A percentile compares a stretch with the other conserved stretches of the same genome.
Conservation (phyloP, 2,113 vertebrate species). For the Oncorhynchus tshawytscha region DNA sequence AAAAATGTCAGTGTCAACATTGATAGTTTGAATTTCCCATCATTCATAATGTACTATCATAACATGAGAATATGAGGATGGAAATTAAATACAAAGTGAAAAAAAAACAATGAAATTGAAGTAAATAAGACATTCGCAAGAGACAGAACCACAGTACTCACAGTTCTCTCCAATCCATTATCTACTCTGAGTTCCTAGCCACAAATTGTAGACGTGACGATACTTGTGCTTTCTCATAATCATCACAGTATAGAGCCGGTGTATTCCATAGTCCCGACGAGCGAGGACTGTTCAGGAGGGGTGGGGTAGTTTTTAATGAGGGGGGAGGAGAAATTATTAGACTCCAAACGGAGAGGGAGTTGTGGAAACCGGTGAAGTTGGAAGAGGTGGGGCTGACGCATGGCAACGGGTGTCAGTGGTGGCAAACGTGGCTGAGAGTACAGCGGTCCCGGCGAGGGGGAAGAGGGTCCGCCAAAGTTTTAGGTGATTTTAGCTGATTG, state of each 20-base stretch:
- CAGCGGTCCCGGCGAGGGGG: background rate
- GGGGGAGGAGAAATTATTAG: background rate
- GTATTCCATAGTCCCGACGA: slow-evolving; percentile 22
- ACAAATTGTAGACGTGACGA: slow-evolving; percentile 28
- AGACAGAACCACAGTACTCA: slow-evolving; percentile 48
- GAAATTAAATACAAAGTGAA: background rate
- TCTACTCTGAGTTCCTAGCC: slow-evolving; percentile 46
- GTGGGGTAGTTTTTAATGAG: background rate
- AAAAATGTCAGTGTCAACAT: background rate
- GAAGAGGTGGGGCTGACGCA: background rate
- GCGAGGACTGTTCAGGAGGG: slow-evolving; percentile 12
- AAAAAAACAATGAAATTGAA: background rate
- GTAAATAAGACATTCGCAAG: background rate
- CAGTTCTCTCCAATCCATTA: slow-evolving; percentile 72
- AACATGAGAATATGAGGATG: background rate
- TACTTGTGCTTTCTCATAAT: slow-evolving; percentile 31
- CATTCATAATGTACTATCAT: background rate
- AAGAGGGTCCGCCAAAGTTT: slow-evolving; percentile 3
- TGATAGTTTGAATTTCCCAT: background rate
- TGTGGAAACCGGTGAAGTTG: background rate
- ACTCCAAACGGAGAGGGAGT: background rate
- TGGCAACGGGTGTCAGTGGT: background rate
- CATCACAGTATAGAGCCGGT: slow-evolving; percentile 14
- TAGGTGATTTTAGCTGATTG: background rate
- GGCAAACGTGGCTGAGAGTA: background rate